Evolutionary conservation across 2,113 vertebrate genomes (phyloP).

Genomic region (Apodemus speciosus): DNA sequence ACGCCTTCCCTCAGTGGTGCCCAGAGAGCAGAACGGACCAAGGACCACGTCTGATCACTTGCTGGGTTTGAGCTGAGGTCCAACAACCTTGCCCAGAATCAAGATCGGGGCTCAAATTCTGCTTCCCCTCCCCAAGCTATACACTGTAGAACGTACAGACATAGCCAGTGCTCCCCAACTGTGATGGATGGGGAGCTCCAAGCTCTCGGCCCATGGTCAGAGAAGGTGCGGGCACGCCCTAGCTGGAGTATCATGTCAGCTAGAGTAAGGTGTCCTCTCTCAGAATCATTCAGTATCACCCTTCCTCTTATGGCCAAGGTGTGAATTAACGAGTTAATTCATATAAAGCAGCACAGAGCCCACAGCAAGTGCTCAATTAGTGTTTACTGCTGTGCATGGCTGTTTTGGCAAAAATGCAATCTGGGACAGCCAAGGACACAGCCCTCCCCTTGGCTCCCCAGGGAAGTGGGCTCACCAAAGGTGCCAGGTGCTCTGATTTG

Average conservation of each 20-base stretch:
- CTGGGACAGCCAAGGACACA: constrained; percentile 75
- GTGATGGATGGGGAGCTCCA: accelerated
- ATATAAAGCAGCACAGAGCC: background rate
- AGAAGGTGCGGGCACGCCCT: accelerated
- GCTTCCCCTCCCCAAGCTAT: background rate
- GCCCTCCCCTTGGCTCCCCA: constrained; percentile 5
- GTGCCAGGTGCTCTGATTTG: constrained; percentile 70
- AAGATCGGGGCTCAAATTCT: background rate
- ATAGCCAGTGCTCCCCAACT: background rate
- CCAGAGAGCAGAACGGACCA: accelerated
- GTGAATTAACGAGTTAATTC: background rate
- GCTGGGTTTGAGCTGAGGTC: accelerated
- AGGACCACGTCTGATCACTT: accelerated
- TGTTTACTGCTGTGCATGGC: background rate
- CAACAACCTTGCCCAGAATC: accelerated
- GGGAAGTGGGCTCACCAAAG: constrained; percentile 61
- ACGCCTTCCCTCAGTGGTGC: background rate
- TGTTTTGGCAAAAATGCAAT: constrained; percentile 32
- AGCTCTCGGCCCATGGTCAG: background rate
- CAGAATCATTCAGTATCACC: background rate
- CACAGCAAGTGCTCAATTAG: constrained; percentile 28
- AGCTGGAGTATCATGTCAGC: accelerated
- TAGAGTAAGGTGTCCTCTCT: background rate
- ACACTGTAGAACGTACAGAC: no score
- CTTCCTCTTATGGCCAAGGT: background rate